Base-by-base conservation (phyloP, 2,113 vertebrate genomes). In the Rhea pennata region DNA sequence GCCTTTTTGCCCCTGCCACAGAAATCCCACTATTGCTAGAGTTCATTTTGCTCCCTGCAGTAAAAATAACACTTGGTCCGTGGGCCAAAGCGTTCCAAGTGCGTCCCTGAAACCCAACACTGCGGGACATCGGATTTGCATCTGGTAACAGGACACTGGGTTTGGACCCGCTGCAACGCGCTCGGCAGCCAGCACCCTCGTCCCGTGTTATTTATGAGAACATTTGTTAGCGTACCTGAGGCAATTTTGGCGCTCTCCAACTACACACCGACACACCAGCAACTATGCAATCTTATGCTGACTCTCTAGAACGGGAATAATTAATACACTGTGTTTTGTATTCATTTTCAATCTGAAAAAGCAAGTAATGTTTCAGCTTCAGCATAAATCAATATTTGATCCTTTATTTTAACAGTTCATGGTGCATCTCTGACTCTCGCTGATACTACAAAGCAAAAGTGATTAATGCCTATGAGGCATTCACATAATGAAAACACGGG, bases 131-230 rank as follows among this genome's bases (percentile, higher is more conserved):
- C 0, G 26, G 62, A 58, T 15, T 0, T 70, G 44, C 50, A 23
- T 22, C 90, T 59, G 69, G 96, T 94, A 97, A 97, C 90, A 14
- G 64, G 95, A 97, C 86, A 93, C 94, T 74, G 73, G 21, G 4
- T 74, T 80, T 93, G 91, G 93, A 96, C 64, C 76, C 64, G 36
- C 73, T 75, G 85, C 70, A 85, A 96, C 79, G 93, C 10, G 23
- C 40, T 64, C 65, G 22, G 2, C 17, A 69, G 93, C 74, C 87
- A 82, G 91, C n/a, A 33, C 5, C 69, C 87, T 20, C 6, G 56
- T 83, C 64, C 65, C 56, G 84, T 8, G 11, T 54, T 89, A 92
- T 80, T 82, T 81, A 75, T 62, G 86, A 92, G 94, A 73, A 65
- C 73, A 29, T 42, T 51, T 56, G 54, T 56, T 19, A 0, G 31